Evolutionary conservation across 2,113 vertebrate genomes (phyloP), one percentile per base, ranked within the genome.

Genomic region (Alethe diademata): DNA sequence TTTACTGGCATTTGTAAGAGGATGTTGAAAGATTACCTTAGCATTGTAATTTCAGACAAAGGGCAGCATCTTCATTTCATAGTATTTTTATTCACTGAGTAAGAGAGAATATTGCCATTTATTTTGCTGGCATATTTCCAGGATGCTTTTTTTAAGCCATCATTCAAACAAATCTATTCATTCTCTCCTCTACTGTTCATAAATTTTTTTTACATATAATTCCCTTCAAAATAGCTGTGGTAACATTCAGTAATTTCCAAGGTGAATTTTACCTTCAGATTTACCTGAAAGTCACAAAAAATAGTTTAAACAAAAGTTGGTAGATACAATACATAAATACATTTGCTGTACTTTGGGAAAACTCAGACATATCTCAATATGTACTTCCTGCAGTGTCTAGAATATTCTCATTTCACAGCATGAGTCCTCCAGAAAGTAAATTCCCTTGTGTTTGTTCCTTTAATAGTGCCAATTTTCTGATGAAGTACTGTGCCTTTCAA

Each of bases 371-470:
- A 71, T 58, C 58, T 62, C 72, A 79, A 75, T 43, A 8, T 24
- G 9, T 28, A 19, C 35, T 57, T 53, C 64, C 51, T 47, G 48
- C 53, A 71, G 13, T 18, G 19, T 73, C 19, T 35, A 51, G 53
- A 64, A 50, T 69, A 65, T 80, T 71, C 60, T 75, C 14, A 18
- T 67, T 61, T 71, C 35, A 28, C 54, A 47, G 26, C 33, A 12
- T 15, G 19, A 72, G 31, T 85, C 81, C 36, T 79, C 31, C 92
- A 97, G 95, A 93, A 97, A 96, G 73, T 93, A 70, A 82, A 94
- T 96, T 95, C 83, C 71, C 66, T 93, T 93, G 89, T 96, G 69
- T 82, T 96, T 97, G 78, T 96, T 97, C 92, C 93, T 97, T 95
- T 96, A 96, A 93, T 96, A 56, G 12, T 94, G 80, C 71, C 58